These are phyloP conservation scores for Gonocerus acuteangulatus DNA, from an alignment of 2,888 invertebrate genomes.

Conservation along the genomic window DNA sequence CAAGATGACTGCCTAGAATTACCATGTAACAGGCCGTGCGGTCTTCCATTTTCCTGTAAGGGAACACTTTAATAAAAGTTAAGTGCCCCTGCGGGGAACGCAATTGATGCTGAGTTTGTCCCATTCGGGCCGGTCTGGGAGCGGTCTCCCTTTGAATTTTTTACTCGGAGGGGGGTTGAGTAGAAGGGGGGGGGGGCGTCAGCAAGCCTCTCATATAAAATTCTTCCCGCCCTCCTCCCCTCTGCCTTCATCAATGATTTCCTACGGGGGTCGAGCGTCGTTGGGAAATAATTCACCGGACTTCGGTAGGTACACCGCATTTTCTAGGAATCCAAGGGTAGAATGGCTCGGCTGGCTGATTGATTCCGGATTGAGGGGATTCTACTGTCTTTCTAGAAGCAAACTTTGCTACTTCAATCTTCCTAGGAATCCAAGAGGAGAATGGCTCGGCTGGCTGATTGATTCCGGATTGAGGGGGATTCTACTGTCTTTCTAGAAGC, in stretches of 20 bases:
- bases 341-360: too few species aligned
- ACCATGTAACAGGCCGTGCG: too few species aligned
- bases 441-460: too few species aligned
- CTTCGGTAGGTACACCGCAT: not conserved
- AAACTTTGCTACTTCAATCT: too few species aligned
- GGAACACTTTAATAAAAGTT: constrained; percentile 11
- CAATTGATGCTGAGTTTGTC: constrained; percentile 9
- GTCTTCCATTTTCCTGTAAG: not conserved
- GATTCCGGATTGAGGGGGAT: too few species aligned
- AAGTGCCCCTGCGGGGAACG: not conserved
- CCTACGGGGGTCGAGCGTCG: not conserved
- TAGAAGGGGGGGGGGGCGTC: not conserved
- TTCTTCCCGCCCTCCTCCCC: not conserved
- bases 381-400: too few species aligned
- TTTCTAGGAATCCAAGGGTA: too few species aligned
- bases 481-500: too few species aligned
- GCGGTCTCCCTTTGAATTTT: not conserved
- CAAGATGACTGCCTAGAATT: too few species aligned
- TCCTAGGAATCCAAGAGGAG: too few species aligned
- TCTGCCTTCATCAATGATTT: constrained; percentile 4
- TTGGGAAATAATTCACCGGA: not conserved
- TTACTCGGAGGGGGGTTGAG: not conserved
- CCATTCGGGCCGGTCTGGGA: not conserved
- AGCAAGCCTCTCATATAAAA: constrained; percentile 10
- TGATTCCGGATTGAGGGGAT: too few species aligned